phyloP scores from a whole-genome alignment of 2,113 vertebrate genomes.

The Falco punctatus region DNA sequence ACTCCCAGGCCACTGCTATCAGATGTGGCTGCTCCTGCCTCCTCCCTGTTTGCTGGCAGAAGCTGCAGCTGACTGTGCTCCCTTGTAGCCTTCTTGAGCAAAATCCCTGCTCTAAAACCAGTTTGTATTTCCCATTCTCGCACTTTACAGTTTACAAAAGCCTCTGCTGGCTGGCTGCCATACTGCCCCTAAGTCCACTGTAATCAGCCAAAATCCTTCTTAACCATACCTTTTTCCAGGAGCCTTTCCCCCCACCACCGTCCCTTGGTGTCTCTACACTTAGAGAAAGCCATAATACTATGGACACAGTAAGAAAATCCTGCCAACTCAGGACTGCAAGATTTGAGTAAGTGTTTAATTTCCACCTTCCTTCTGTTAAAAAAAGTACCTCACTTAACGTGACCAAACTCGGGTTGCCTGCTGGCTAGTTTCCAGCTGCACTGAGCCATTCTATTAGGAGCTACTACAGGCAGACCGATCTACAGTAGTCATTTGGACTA shows the following conservation, averaged over 20 bases:
- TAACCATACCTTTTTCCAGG: neutral
- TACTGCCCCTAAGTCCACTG: neutral
- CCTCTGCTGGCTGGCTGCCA: neutral
- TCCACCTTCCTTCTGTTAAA: conserved; percentile 37
- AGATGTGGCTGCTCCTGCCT: neutral
- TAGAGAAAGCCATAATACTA: neutral
- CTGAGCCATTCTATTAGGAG: neutral
- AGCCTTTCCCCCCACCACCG: too few species aligned
- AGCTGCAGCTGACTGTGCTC: neutral
- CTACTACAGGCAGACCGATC: neutral
- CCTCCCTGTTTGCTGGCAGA: neutral
- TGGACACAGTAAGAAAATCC: neutral
- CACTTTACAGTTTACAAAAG: neutral
- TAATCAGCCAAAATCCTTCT: neutral
- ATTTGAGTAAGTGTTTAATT: conserved; percentile 65
- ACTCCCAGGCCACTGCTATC: neutral
- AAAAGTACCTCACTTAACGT: neutral
- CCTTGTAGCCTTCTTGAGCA: neutral
- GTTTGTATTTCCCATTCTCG: neutral
- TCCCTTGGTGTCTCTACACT: neutral
- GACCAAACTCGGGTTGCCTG: neutral
- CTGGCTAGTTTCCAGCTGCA: neutral
- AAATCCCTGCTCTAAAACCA: neutral
- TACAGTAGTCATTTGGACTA: neutral
- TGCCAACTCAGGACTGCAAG: conserved; percentile 8